Percentiles rank a stretch among this genome's conserved stretches.
These are phyloP conservation scores for Stenotaenia linearis DNA, from an alignment of 2,888 invertebrate species.

Conservation along the genomic window DNA sequence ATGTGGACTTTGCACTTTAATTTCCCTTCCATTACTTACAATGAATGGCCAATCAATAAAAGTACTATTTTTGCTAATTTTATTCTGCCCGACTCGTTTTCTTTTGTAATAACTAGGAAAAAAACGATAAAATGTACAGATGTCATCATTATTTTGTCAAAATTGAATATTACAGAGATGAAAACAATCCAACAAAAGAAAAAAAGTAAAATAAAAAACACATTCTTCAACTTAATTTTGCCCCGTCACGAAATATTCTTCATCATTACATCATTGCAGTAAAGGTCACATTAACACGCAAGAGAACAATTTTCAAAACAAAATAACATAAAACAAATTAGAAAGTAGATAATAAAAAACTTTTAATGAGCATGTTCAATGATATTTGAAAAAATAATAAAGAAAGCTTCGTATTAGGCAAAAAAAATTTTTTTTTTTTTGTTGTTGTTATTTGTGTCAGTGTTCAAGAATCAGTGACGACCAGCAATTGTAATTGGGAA, in stretches of 20 bases:
- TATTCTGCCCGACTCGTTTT: not conserved
- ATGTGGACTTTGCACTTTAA: not conserved
- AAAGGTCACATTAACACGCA: not conserved
- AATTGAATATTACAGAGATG: not conserved
- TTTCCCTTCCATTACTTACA: not conserved
- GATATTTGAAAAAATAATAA: not conserved
- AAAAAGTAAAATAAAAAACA: not conserved
- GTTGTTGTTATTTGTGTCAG: not conserved
- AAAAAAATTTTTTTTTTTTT: not conserved
- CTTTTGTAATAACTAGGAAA: not conserved
- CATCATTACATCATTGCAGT: not conserved
- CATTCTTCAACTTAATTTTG: not conserved
- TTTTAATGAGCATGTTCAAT: not conserved
- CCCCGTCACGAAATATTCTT: not conserved
- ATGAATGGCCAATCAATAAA: not conserved
- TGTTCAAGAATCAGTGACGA: not conserved
- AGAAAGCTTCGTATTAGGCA: too few relatives aligned
- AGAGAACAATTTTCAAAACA: not conserved
- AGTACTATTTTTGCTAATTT: not conserved
- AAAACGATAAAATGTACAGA: not conserved
- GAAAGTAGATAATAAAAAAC: not conserved
- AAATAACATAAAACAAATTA: not conserved
- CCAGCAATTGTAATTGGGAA: not conserved
- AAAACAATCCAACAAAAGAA: not conserved
- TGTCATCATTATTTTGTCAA: not conserved